Base-by-base conservation (phyloP, 2,888 invertebrate genomes). In the Anticlea derivata region DNA sequence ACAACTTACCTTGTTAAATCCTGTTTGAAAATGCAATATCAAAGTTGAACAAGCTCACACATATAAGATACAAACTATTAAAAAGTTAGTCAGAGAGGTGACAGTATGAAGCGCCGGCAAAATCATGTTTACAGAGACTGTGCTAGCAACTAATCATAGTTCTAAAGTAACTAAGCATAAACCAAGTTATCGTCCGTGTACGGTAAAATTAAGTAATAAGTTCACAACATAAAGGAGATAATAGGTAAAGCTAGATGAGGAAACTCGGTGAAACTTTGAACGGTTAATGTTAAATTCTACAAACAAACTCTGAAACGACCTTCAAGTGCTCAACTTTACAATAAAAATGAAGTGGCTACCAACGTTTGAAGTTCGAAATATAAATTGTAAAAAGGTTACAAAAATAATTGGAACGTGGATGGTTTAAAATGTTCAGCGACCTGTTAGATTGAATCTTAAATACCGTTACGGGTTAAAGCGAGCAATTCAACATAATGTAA, bases 181-280 rank as follows among this genome's bases (percentile, higher is more conserved):
- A 50, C 51, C 39, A 53, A 44, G 54, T 58, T 62, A 38, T 27
- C 35, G 41, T 33, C 30, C 35, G 41, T 33, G 55, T 57, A 50
- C 47, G 51, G 45, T 45, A 47, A 61, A 61, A 61, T 62, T 61
- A 64, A 46, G 13, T 33, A 41, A 61, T 54, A 58, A 55, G 53
- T 61, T 63, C 41, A 59, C 52, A 59, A 56, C 57, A 45, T 49
- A 50, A 46, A 45, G 49, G 41, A 57, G 49, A 53, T 61, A 58
- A 55, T 56, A 54, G 31, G 41, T 17, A 23, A 41, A 50, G 51
- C 41, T 26, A 52, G 44, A 51, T 47, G 50, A 48, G 51, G 38
- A 48, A 62, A 58, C 56, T 58, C 51, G 12, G 12, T n/a, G 26
- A 46, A 58, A 60, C 56, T 55, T 57, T 13, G 44, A 50, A 50